Base-by-base conservation (phyloP, 2,888 invertebrate species). In the Catocala sponsa region DNA sequence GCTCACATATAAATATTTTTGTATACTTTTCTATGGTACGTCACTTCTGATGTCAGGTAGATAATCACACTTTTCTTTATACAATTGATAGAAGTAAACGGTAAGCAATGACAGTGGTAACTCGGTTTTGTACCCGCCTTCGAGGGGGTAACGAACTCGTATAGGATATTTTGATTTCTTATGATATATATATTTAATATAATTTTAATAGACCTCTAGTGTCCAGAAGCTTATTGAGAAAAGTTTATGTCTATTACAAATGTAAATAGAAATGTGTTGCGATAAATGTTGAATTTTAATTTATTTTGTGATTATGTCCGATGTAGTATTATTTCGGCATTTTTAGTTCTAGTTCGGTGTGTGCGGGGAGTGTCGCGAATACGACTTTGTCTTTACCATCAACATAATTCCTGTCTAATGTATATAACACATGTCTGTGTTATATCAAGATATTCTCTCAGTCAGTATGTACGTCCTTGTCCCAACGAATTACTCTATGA, bases 1-100 rank as follows among this genome's bases (percentile, higher is more conserved):
- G 72, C 74, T 74, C 72, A 43, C 13, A 64, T 54, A 56, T 49
- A 4, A 61, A 65, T 69, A 72, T 64, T 66, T 75, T 72, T 72
- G 49, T 68, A 72, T 57, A 59, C 6, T 47, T 60, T 63, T 57
- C 48, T 51, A 41, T 59, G 49, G 7, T 25, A 38, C 49, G 33
- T 50, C 50, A 15, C 5, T 32, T 46, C 41, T 54, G 13, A 12
- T 38, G 46, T 33, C 9, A 11, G 35, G 41, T n/a, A 38, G 35
- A 42, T 38, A 25, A n/a, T 55, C 35, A 44, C 43, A 54, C 7
- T 63, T 73, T 38, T 38, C 25, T 6, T 38, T 38, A 38, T 9
- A 65, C 63, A 66, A 6, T 63, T 55, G 15, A 46, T 54, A 41
- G 41, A 33, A 1, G 10, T 47, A 42, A 25, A 51, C 44, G 38